Percentiles rank a stretch among this genome's conserved stretches.
phyloP scores from a whole-genome alignment of 1,140 invertebrate genomes.

The Drosophila erecta region DNA sequence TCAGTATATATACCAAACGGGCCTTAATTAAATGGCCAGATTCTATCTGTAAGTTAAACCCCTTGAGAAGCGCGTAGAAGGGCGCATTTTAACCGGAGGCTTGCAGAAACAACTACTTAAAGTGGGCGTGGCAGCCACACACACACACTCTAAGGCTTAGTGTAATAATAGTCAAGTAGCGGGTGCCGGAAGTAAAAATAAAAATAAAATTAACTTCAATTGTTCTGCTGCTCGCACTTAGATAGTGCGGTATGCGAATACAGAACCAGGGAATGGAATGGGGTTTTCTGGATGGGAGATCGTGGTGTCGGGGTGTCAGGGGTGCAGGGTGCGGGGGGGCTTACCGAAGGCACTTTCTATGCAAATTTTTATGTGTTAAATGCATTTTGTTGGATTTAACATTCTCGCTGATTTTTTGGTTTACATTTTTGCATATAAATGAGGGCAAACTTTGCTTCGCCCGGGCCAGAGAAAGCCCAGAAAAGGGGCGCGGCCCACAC shows the following conservation, averaged over 20 bases:
- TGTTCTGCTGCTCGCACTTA: slow-evolving; percentile 22
- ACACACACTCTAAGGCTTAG: slow-evolving; percentile 3
- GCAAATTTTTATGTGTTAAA: slow-evolving; percentile 84
- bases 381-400: slow-evolving; percentile 84
- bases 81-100: not conserved
- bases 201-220: slow-evolving; percentile 55
- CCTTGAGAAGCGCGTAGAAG: slow-evolving; percentile 1
- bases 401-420: slow-evolving; percentile 84
- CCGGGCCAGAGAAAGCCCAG: slow-evolving; percentile 7
- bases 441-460: slow-evolving; percentile 59
- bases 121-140: slow-evolving; percentile 24
- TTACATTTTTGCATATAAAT: slow-evolving; percentile 84
- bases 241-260: slow-evolving; percentile 27
- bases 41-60: not conserved
- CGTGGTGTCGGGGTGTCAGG: not conserved
- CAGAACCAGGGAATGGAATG: slow-evolving; percentile 2
- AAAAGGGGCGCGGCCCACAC: slow-evolving; percentile 57
- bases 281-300: not conserved
- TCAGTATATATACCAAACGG: too few species aligned
- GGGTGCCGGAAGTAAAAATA: slow-evolving; percentile 45
- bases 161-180: slow-evolving; percentile 29
- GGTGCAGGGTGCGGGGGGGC: not conserved
- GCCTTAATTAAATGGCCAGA: too few species aligned
- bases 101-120: slow-evolving; percentile 13
- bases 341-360: slow-evolving; percentile 82